These are phyloP conservation scores for Luperina testacea DNA, from an alignment of 2,888 invertebrate species.

Conservation along the genomic window DNA sequence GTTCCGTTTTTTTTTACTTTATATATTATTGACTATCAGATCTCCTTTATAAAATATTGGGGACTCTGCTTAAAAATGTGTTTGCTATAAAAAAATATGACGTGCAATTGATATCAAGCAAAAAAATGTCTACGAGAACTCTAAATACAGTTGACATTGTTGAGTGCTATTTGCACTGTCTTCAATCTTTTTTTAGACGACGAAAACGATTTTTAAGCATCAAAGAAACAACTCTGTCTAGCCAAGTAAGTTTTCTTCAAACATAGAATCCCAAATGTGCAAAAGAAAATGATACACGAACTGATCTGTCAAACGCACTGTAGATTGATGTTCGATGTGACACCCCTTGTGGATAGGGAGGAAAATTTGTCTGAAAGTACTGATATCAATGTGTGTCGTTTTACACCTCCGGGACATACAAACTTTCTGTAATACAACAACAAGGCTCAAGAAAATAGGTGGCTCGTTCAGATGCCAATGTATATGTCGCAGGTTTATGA, in stretches of 20 bases:
- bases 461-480: no score
- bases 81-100: background rate
- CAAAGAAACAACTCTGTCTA: slow-evolving; percentile 30
- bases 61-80: background rate
- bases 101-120: background rate
- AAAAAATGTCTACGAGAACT: slow-evolving; percentile 2
- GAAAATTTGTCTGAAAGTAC: slow-evolving; percentile 42
- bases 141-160: background rate
- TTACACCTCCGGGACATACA: slow-evolving; percentile 69
- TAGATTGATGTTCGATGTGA: slow-evolving; percentile 77
- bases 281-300: slow-evolving; percentile 77
- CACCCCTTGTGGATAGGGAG: slow-evolving; percentile 70
- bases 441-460: no score
- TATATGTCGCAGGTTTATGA: no score
- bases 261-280: slow-evolving; percentile 63
- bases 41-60: background rate
- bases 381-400: slow-evolving; percentile 46
- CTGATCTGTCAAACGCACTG: slow-evolving; percentile 76
- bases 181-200: slow-evolving; percentile 3
- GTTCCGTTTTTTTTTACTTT: background rate
- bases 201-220: background rate
- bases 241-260: slow-evolving; percentile 40
- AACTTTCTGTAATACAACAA: slow-evolving; percentile 66
- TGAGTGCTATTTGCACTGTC: slow-evolving; percentile 6
- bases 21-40: background rate